These are phyloP conservation scores for Cheilinus undulatus DNA, from an alignment of 2,113 vertebrate genomes.

Conservation along the genomic window DNA sequence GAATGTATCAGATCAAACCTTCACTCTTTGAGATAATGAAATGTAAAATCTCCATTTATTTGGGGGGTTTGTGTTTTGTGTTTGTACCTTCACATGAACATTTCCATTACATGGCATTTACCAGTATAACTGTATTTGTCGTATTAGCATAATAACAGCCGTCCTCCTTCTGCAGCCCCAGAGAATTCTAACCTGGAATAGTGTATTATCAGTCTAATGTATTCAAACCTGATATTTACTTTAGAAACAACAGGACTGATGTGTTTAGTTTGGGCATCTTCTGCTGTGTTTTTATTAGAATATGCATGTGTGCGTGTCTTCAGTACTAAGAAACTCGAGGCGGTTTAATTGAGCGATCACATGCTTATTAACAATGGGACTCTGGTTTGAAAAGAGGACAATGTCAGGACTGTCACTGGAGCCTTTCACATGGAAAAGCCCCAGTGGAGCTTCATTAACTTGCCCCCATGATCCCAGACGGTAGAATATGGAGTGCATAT, in stretches of 20 bases:
- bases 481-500: conserved; percentile 68
- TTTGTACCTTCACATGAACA: conserved; percentile 18
- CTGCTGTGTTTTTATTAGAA: neutral
- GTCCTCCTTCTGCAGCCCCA: no score
- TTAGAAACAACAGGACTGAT: conserved; percentile 1
- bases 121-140: conserved; percentile 10
- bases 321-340: neutral
- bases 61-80: neutral
- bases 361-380: conserved; percentile 61
- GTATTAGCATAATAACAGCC: conserved; percentile 15
- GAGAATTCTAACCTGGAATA: neutral
- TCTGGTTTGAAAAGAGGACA: conserved; percentile 62
- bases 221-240: conserved; percentile 30
- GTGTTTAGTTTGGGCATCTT: neutral
- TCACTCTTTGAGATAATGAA: conserved; percentile 4
- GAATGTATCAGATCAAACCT: neutral
- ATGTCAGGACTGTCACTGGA: conserved; percentile 59
- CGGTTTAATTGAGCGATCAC: conserved; percentile 67
- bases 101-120: conserved; percentile 51
- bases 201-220: conserved; percentile 3
- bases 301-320: conserved; percentile 11
- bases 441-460: conserved; percentile 73
- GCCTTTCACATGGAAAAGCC: conserved; percentile 64
- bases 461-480: conserved; percentile 61
- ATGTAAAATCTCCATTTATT: conserved; percentile 31